Base-by-base conservation (phyloP, 1,140 invertebrate genomes). In the Contarinia nasturtii region DNA sequence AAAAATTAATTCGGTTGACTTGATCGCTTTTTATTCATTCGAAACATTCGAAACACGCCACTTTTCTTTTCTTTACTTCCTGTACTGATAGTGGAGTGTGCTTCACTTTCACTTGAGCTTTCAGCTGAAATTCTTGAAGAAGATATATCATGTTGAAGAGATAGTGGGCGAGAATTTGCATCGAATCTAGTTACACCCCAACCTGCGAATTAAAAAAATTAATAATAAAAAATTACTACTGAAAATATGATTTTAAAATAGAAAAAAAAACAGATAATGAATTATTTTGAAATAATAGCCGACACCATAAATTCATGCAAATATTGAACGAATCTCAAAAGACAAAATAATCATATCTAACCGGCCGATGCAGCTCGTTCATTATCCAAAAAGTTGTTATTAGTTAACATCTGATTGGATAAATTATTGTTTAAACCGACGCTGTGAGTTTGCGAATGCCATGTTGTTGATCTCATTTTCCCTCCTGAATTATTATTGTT, bases 41-140 rank as follows among this genome's bases (percentile, higher is more conserved):
- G 22, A 15, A 64, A 63, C 43, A 64, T 58, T 45, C 61, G 56
- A 52, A 64, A 64, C 52, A 64, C 57, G 27, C 61, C 61, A 33
- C 61, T 63, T 50, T 58, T 57, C 10, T 58, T 57, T 44, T 64
- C 61, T 40, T 64, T 61, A 62, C 60, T 2, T 57, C 61, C 37
- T 27, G 58, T 55, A 27, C 59, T 63, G 43, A 59, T 63, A 44
- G 60, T 61, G 10, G 59, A 61, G 52, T 61, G 61, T 7, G 61
- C 61, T 52, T 64, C 61, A 46, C 61, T 63, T 49, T 64, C 61
- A 50, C 61, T 64, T 18, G 61, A 63, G 34, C 61, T 63, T 45
- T 64, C 61, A 7, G 61, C 61, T 2, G 61, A 64, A 2, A 56
- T 56, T 17, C 61, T 54, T 21, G 57, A 59, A 27, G 63, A 57